Evolutionary conservation across 2,797 vertebrate genomes (phyloP).

Genomic region (Huso huso): DNA sequence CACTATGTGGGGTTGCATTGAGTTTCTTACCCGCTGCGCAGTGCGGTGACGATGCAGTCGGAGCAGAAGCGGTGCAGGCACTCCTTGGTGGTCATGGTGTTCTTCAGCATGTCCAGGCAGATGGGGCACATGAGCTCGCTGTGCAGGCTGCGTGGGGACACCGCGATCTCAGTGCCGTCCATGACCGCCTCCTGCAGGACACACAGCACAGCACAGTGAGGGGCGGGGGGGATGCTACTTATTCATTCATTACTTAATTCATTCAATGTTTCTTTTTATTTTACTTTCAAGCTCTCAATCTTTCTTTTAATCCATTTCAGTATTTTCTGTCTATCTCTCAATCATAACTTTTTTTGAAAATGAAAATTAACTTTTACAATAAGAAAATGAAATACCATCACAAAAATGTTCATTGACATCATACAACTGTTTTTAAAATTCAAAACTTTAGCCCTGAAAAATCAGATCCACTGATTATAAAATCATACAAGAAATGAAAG

Average conservation of each 20-base stretch:
- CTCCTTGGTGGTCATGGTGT: conserved; percentile 91
- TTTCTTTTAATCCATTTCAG: background rate
- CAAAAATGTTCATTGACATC: too few species aligned
- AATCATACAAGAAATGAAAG: too few species aligned
- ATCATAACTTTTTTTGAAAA: too few species aligned
- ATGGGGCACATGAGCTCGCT: conserved; percentile 89
- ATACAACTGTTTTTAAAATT: too few species aligned
- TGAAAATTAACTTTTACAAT: too few species aligned
- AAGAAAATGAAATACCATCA: too few species aligned
- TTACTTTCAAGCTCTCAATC: too few species aligned
- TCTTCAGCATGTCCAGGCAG: conserved; percentile 88
- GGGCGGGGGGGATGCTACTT: background rate
- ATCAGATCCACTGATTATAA: too few species aligned
- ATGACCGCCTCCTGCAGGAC: conserved; percentile 72
- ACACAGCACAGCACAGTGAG: background rate
- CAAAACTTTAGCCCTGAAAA: too few species aligned
- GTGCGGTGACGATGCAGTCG: conserved; percentile 80
- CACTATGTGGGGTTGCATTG: too few species aligned
- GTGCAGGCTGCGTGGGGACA: conserved; percentile 80
- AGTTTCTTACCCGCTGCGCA: conserved; percentile 68
- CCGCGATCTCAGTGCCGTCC: conserved; percentile 78
- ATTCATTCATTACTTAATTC: background rate
- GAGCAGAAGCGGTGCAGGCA: conserved; percentile 86
- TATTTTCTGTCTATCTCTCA: background rate
- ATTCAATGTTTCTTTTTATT: background rate